These are phyloP conservation scores for Plusia festucae DNA, from an alignment of 2,888 invertebrate genomes.

Conservation along the genomic window DNA sequence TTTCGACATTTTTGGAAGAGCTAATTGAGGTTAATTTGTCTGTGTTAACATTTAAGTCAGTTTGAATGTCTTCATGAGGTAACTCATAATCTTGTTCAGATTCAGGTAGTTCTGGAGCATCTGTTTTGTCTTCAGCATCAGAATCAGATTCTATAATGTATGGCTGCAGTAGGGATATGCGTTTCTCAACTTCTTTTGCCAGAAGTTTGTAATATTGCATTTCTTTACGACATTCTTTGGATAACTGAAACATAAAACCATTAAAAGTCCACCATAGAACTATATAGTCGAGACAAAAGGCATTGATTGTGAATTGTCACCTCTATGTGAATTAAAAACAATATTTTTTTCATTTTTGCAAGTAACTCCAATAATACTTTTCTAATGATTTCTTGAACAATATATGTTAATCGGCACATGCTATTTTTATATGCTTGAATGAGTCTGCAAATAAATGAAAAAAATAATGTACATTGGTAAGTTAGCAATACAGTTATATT, in stretches of 20 bases:
- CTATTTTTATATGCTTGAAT: conserved; percentile 45
- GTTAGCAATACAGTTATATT: not conserved
- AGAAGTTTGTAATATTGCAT: conserved; percentile 91
- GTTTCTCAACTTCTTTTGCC: conserved; percentile 91
- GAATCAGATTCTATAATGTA: conserved; percentile 72
- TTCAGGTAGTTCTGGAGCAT: conserved; percentile 78
- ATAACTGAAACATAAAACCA: conserved; percentile 88
- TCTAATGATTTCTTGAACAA: conserved; percentile 40
- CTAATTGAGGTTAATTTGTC: conserved; percentile 48
- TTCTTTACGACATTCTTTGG: conserved; percentile 90
- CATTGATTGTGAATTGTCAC: conserved; percentile 30
- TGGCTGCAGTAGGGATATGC: conserved; percentile 82
- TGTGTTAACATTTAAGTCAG: conserved; percentile 53
- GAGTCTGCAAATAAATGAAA: conserved; percentile 55
- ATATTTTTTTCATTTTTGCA: conserved; percentile 50
- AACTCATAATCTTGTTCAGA: conserved; percentile 68
- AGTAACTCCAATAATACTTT: conserved; percentile 34
- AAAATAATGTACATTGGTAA: conserved; percentile 39
- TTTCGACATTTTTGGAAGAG: conserved; percentile 41
- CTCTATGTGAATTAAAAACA: conserved; percentile 29
- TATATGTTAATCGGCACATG: conserved; percentile 40
- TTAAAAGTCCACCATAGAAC: conserved; percentile 8
- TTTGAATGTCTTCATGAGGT: conserved; percentile 53
- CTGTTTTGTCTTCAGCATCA: conserved; percentile 71
- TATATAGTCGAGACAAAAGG: not conserved